Base-by-base conservation (phyloP, 2,888 invertebrate genomes). In the Caradrina kadenii region DNA sequence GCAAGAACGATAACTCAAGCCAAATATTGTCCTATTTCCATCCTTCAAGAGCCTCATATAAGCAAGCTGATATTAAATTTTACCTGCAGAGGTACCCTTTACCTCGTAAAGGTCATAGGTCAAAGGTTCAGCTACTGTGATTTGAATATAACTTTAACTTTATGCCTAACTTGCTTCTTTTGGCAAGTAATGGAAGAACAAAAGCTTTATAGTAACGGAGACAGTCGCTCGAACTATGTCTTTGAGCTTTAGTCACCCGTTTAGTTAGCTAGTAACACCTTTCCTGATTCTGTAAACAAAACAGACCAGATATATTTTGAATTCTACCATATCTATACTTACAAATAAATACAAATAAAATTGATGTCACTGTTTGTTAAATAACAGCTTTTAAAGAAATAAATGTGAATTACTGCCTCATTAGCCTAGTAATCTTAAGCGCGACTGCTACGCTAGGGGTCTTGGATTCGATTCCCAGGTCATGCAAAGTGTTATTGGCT, bases 121-220 rank as follows among this genome's bases (percentile, higher is more conserved):
- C 54, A 68, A 48, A 61, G 61, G 53, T 45, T 39, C 2, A 5
- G 22, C 11, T 42, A 73, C 67, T n/a, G 13, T 45, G 26, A 49
- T 63, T 55, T 62, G 17, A 63, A 67, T 67, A 56, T 15, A 61
- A 53, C 55, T 56, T 11, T 22, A 53, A 67, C 26, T 55, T 58
- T 26, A 42, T 50, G 21, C 26, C n/a, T 17, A 56, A 53, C 60
- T 66, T 55, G 21, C 53, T 63, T 35, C 39, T 53, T 73, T 63
- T 39, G 19, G 15, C 22, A 60, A 55, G 35, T 58, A 58, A 56
- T 49, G 15, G 59, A 59, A 71, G 50, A 53, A 21, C 17, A 42
- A 13, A 26, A 39, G 62, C 54, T 62, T 42, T 59, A 48, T 54
- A 31, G 52, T 63, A 63, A n/a, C 31, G 5, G 21, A 50, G 26